Conservation (phyloP, 1,140 invertebrate species). For the Holcopasites calliopsidis region DNA sequence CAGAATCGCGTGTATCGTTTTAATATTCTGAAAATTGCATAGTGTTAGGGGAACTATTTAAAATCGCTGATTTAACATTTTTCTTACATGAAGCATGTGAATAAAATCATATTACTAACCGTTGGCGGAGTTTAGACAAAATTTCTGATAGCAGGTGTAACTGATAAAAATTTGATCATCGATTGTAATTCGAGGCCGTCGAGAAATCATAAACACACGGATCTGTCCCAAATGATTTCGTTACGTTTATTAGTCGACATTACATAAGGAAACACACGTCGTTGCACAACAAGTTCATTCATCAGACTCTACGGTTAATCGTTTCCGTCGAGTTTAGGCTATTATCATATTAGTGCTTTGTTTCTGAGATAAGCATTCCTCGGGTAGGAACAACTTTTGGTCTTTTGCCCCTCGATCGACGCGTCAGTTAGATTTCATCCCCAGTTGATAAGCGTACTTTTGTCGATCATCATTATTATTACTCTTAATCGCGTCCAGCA, state of each 20-base stretch:
- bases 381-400: neutral
- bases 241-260: conserved; percentile 47
- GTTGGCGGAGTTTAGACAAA: no score
- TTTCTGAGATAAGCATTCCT: conserved; percentile 14
- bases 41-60: neutral
- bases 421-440: neutral
- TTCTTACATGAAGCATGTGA: no score
- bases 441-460: no score
- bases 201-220: neutral
- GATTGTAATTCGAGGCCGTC: neutral
- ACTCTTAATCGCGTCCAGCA: no score
- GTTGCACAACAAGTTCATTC: conserved; percentile 69
- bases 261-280: conserved; percentile 56
- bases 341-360: conserved; percentile 63
- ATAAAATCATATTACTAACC: no score
- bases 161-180: neutral
- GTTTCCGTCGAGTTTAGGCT: conserved; percentile 59
- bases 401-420: neutral
- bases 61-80: neutral
- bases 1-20: no score
- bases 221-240: conserved; percentile 6
- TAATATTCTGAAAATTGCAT: neutral
- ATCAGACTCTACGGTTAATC: conserved; percentile 60
- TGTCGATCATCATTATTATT: no score
- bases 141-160: no score